phyloP scores from a whole-genome alignment of 2,113 vertebrate species.

The Girardinichthys multiradiatus region DNA sequence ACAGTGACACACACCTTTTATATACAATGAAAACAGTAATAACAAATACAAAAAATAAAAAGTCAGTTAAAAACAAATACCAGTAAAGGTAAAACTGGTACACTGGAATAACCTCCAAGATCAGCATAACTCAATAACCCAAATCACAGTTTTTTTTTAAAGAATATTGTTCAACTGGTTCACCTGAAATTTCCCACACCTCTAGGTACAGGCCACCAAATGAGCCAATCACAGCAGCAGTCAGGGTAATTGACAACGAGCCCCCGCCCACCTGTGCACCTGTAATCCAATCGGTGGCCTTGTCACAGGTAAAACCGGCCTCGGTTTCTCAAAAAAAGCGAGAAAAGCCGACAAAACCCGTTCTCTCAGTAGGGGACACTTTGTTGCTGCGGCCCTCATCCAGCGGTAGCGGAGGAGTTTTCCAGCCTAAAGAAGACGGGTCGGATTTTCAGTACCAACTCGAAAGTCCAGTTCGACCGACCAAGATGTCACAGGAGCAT shows the following conservation, averaged over 20 bases:
- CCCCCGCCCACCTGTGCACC: slow-evolving; percentile 68
- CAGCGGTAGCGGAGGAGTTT: slow-evolving; percentile 71
- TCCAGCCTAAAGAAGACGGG: slow-evolving; percentile 83
- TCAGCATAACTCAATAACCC: neutral
- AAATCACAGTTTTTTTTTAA: slow-evolving; percentile 36
- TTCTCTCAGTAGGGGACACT: slow-evolving; percentile 81
- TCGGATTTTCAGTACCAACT: slow-evolving; percentile 92
- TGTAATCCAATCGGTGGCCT: slow-evolving; percentile 84
- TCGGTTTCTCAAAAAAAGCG: slow-evolving; percentile 85
- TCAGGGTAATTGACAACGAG: slow-evolving; percentile 53
- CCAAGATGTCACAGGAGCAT: slow-evolving; percentile 97
- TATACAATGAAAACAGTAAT: neutral
- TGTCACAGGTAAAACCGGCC: slow-evolving; percentile 86
- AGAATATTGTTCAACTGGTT: slow-evolving; percentile 25
- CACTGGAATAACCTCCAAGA: neutral
- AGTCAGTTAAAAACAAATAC: neutral
- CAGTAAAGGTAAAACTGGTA: neutral
- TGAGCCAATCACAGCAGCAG: slow-evolving; percentile 65
- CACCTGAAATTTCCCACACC: neutral
- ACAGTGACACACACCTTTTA: neutral
- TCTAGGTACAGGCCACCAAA: slow-evolving; percentile 32
- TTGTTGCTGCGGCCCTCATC: slow-evolving; percentile 82
- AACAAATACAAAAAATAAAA: neutral
- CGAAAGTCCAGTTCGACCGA: slow-evolving; percentile 97
- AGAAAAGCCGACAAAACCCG: slow-evolving; percentile 96